Conservation (phyloP, 2,113 vertebrate species). For the Bothrops jararaca region DNA sequence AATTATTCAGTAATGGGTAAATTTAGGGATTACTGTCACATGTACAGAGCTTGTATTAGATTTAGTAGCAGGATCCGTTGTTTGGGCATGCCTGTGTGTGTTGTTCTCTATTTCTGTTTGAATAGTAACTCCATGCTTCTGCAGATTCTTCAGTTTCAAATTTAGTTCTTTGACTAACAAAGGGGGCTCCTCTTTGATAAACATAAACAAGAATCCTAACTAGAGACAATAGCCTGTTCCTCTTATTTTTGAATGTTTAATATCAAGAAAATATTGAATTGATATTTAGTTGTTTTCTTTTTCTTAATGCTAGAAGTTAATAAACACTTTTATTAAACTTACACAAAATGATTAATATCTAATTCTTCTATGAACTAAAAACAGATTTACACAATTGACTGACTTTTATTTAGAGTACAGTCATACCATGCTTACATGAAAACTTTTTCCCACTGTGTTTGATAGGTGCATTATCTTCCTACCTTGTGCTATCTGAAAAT, state of each 20-base stretch:
- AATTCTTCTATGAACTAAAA: background rate
- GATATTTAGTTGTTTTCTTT: background rate
- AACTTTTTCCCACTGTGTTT: background rate
- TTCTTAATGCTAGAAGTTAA: background rate
- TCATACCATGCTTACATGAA: background rate
- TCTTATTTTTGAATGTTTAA: background rate
- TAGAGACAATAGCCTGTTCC: background rate
- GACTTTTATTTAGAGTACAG: background rate
- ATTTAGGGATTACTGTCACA: no score
- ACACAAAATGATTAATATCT: background rate
- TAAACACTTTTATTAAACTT: background rate
- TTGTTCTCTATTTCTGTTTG: background rate
- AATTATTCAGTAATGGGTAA: no score
- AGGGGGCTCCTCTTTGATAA: background rate
- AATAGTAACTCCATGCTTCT: background rate
- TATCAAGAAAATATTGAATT: background rate
- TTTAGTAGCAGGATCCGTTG: background rate
- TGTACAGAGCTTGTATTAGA: no score
- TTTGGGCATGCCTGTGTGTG: background rate
- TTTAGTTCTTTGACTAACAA: background rate
- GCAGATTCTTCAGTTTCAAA: background rate
- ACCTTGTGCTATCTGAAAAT: background rate
- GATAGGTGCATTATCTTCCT: background rate
- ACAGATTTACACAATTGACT: background rate
- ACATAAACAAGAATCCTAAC: background rate